Evolutionary conservation across 2,797 vertebrate genomes (phyloP), one percentile per base, ranked within the genome.

Genomic region (Echeneis naucrates): DNA sequence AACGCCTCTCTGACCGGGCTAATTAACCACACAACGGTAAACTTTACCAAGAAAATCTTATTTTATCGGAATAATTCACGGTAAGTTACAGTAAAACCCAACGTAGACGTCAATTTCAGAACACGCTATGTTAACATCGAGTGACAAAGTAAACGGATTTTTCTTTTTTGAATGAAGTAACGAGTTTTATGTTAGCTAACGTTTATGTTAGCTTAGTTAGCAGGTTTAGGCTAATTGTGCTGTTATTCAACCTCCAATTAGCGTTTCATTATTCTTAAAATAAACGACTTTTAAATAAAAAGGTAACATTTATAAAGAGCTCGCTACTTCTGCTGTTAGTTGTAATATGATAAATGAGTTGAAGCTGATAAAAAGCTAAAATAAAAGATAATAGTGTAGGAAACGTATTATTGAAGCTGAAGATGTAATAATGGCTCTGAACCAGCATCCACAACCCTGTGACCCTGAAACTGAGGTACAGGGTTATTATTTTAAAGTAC

Each of bases 11-110:
- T 54, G 1, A 14, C 32, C 21, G 24, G 30, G 16, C 10, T 64
- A 48, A 9, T n/a, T 5, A 26, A 4, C 30, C 30, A 3, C 30
- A 30, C 17, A 4, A 64, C 59, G 69, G 76, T 82, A 71, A 58
- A 4, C 4, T 24, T 47, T 2, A 13, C 37, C 8, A 44, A 52
- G 35, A 55, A 48, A 55, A 5, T n/a, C 21, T 9, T 10, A 2
- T 12, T 45, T 38, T 33, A 58, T 5, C 3, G 1, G 2, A 59
- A 0, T 7, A 26, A 17, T 40, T 63, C 17, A 14, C 3, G 21
- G 10, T 13, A 61, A 57, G 8, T 4, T 35, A 24, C 2, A 26
- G 10, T 10, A 14, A 38, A 32, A 19, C 1, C 1, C 12, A 5
- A 0, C 0, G 47, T 14, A 24, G 3, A n/a, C 0, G 4, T n/a